A percentile compares a stretch with the other conserved stretches of the same genome.
These are phyloP conservation scores for Troides oblongomaculatus DNA, from an alignment of 2,888 invertebrate genomes.

Conservation along the genomic window DNA sequence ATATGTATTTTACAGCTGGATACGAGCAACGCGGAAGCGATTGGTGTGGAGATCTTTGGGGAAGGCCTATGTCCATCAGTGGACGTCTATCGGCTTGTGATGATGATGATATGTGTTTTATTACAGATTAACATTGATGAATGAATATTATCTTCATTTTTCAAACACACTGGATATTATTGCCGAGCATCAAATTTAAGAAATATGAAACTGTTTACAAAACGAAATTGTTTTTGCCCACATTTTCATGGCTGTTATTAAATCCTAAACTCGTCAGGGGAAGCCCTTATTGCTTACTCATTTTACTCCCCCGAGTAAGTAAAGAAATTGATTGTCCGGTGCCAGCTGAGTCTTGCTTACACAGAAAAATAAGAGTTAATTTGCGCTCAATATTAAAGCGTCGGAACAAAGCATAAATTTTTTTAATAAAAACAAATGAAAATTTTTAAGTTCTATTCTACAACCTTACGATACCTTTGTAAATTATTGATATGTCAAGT, in stretches of 20 bases:
- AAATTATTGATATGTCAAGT: no score
- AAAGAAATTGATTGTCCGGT: constrained; percentile 26
- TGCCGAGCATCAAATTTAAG: no score
- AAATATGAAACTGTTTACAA: not conserved
- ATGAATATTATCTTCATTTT: no score
- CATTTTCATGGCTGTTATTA: constrained; percentile 11
- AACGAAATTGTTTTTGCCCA: not conserved
- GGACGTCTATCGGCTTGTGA: no score
- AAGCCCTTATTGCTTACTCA: constrained; percentile 25
- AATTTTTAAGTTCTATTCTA: not conserved
- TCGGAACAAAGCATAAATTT: not conserved
- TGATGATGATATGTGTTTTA: no score
- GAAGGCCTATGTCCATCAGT: no score
- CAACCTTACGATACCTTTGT: no score
- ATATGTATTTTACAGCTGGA: no score
- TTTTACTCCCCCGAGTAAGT: constrained; percentile 25
- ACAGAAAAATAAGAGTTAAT: constrained; percentile 27
- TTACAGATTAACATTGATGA: no score
- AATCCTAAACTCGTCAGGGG: constrained; percentile 17
- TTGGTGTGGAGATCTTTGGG: no score
- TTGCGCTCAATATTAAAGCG: constrained; percentile 22
- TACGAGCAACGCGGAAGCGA: no score
- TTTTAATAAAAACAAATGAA: not conserved
- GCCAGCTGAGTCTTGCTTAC: constrained; percentile 20
- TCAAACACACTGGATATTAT: no score